phyloP scores from a whole-genome alignment of 2,888 invertebrate species.

The Oegoconia quadripuncta region DNA sequence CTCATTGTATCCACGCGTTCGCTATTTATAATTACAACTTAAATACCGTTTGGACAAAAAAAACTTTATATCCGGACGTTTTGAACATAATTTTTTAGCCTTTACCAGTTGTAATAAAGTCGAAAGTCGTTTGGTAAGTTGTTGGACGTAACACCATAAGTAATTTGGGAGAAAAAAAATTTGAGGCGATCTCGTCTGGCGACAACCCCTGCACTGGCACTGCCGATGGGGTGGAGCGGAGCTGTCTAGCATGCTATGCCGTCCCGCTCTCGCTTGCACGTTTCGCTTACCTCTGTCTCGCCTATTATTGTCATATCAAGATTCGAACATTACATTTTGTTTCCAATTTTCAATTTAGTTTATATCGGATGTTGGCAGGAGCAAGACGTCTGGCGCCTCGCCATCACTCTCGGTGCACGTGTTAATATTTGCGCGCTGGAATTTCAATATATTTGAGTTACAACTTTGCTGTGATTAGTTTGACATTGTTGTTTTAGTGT shows the following conservation, averaged over 20 bases:
- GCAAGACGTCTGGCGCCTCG: conserved; percentile 68
- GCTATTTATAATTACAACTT: conserved; percentile 75
- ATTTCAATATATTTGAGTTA: conserved; percentile 29
- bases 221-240: conserved; percentile 71
- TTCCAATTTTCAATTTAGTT: conserved; percentile 79
- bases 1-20: conserved; percentile 70
- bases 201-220: conserved; percentile 71
- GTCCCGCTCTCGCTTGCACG: conserved; percentile 46
- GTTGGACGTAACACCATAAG: conserved; percentile 38
- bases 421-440: conserved; percentile 45
- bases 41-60: conserved; percentile 34
- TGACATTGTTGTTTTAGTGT: conserved; percentile 27
- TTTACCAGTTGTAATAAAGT: conserved; percentile 38
- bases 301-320: conserved; percentile 78
- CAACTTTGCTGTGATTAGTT: conserved; percentile 27
- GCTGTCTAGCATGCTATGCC: conserved; percentile 47
- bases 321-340: conserved; percentile 77
- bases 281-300: conserved; percentile 61
- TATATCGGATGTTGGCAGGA: conserved; percentile 75
- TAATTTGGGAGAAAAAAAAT: conserved; percentile 66
- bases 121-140: conserved; percentile 36
- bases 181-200: conserved; percentile 68
- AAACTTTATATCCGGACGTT: conserved; percentile 40
- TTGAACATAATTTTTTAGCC: conserved; percentile 29
- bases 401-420: conserved; percentile 61